These are phyloP conservation scores for Danio albolineatus DNA, from an alignment of 2,797 vertebrate genomes.

Conservation along the genomic window DNA sequence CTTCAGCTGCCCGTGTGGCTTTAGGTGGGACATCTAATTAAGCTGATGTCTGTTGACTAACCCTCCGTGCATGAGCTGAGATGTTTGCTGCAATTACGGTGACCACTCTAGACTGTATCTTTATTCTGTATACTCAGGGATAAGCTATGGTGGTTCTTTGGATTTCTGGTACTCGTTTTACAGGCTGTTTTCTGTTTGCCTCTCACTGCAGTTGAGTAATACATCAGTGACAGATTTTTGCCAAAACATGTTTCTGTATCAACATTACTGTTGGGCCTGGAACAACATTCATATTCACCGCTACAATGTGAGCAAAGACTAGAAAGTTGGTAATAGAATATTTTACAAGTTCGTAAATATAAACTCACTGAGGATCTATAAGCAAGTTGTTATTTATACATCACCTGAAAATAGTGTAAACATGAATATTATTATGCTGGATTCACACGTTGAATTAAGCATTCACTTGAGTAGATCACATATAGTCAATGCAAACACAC, in stretches of 20 bases:
- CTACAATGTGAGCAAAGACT: too few relatives aligned
- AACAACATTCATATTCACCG: not conserved
- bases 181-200: conserved; percentile 10
- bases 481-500: too few relatives aligned
- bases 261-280: conserved; percentile 6
- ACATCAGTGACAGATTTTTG: conserved; percentile 2
- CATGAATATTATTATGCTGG: too few relatives aligned
- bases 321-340: too few relatives aligned
- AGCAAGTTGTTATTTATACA: too few relatives aligned
- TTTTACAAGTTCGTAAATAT: too few relatives aligned
- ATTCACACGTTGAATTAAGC: too few relatives aligned
- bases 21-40: conserved; percentile 84
- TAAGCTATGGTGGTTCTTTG: not conserved
- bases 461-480: too few relatives aligned
- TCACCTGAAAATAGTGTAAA: too few relatives aligned
- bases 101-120: not conserved
- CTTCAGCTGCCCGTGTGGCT: conserved; percentile 97
- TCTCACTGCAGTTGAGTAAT: conserved; percentile 18
- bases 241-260: conserved; percentile 3
- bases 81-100: not conserved
- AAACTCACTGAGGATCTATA: too few relatives aligned
- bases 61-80: not conserved
- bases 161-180: not conserved
- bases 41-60: not conserved
- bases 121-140: not conserved